These are phyloP conservation scores for Poliocrania exsul DNA, from an alignment of 2,797 vertebrate genomes.

Conservation along the genomic window DNA sequence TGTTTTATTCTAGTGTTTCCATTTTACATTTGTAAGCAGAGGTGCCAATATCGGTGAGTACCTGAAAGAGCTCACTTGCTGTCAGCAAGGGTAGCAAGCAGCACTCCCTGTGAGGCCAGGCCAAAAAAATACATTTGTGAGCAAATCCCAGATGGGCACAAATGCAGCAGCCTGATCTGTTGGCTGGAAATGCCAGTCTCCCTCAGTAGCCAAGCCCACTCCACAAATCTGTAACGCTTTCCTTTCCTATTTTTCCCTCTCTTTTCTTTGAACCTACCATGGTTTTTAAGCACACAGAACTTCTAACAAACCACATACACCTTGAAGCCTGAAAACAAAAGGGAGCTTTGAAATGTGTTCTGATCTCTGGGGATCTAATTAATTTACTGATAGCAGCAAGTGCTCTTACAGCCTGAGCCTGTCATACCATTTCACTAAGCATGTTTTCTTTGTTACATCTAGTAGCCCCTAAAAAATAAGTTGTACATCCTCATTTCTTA, in stretches of 20 bases:
- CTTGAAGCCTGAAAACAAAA: slow-evolving; percentile 55
- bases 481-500: neutral
- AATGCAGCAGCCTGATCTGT: neutral
- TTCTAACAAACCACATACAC: neutral
- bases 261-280: neutral
- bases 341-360: slow-evolving; percentile 39
- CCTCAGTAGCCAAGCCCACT: neutral
- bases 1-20: slow-evolving; percentile 11
- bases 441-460: slow-evolving; percentile 5
- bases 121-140: neutral
- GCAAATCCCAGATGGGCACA: neutral
- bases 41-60: neutral
- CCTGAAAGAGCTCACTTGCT: neutral
- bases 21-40: slow-evolving; percentile 6
- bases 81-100: neutral
- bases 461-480: neutral
- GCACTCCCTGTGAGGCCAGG: neutral
- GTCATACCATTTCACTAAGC: slow-evolving; percentile 24
- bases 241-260: neutral
- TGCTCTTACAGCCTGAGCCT: slow-evolving; percentile 15
- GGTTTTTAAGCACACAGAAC: neutral
- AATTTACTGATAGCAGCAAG: slow-evolving; percentile 58
- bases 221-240: neutral
- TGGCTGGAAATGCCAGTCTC: neutral
- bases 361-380: slow-evolving; percentile 64